Evolutionary conservation across 2,888 invertebrate species (phyloP).

Genomic region (Brenthis hecate): DNA sequence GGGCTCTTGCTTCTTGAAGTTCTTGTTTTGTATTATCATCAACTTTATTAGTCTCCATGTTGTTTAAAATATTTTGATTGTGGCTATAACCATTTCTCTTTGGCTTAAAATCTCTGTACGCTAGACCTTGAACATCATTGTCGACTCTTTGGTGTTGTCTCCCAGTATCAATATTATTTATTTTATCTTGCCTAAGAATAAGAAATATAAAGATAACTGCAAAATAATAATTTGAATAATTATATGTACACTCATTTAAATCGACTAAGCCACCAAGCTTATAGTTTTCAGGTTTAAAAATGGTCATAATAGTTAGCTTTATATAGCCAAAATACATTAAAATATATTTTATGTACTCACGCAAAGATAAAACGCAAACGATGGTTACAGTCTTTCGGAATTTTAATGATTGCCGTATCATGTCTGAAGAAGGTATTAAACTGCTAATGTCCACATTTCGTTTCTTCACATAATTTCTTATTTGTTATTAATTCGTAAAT

Average conservation of each 20-base stretch:
- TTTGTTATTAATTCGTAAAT: neutral
- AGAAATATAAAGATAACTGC: slow-evolving; percentile 66
- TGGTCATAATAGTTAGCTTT: slow-evolving; percentile 8
- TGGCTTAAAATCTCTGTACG: slow-evolving; percentile 59
- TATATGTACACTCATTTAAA: slow-evolving; percentile 15
- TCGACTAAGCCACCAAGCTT: neutral
- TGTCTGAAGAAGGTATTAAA: slow-evolving; percentile 57
- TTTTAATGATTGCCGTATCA: slow-evolving; percentile 74
- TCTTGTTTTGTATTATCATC: slow-evolving; percentile 69
- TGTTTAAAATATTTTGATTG: slow-evolving; percentile 45
- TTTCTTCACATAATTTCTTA: slow-evolving; percentile 31
- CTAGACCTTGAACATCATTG: slow-evolving; percentile 53
- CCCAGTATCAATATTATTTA: slow-evolving; percentile 46
- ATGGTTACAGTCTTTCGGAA: slow-evolving; percentile 70
- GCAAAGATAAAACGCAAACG: slow-evolving; percentile 59
- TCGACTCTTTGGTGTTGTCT: slow-evolving; percentile 52
- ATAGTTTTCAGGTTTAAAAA: neutral
- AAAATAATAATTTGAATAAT: slow-evolving; percentile 44
- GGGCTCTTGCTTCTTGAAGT: slow-evolving; percentile 84
- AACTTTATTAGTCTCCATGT: slow-evolving; percentile 46
- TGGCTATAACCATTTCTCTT: slow-evolving; percentile 50
- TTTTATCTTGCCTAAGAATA: slow-evolving; percentile 56
- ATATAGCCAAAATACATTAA: slow-evolving; percentile 24
- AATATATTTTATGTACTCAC: slow-evolving; percentile 56
- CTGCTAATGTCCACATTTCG: slow-evolving; percentile 62